A percentile compares a stretch with the other conserved stretches of the same genome.
These are phyloP conservation scores for Sturnus vulgaris DNA, from an alignment of 2,113 vertebrate species.

Conservation along the genomic window DNA sequence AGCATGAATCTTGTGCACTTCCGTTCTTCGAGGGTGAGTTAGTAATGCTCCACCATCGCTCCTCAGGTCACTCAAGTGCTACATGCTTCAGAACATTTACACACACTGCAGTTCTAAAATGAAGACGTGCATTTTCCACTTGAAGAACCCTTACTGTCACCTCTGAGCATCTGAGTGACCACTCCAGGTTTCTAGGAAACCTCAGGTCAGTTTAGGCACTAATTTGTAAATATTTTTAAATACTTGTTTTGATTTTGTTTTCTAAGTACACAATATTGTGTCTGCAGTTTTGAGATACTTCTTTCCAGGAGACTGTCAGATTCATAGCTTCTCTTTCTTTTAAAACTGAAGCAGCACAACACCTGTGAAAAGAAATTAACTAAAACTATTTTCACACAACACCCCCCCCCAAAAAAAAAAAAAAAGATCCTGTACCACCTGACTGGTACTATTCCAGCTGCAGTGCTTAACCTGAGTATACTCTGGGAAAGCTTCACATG, in stretches of 20 bases:
- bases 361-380: background rate
- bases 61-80: background rate
- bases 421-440: background rate
- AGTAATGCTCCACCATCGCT: conserved; percentile 1
- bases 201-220: background rate
- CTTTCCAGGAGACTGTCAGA: background rate
- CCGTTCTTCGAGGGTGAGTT: conserved; percentile 29
- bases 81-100: background rate
- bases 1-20: conserved; percentile 36
- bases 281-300: background rate
- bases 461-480: background rate
- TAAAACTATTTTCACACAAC: background rate
- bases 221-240: background rate
- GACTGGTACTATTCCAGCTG: no score
- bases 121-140: background rate
- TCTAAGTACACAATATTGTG: fast-evolving
- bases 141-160: background rate
- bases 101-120: background rate
- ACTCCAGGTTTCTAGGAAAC: background rate
- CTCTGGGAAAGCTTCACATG: background rate
- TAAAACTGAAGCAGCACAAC: background rate
- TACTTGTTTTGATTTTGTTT: background rate
- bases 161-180: background rate
- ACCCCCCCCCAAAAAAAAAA: no score
- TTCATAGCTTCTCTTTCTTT: background rate